Evolutionary conservation across 2,797 vertebrate genomes (phyloP).

Genomic region (Rhinophrynus dorsalis): DNA sequence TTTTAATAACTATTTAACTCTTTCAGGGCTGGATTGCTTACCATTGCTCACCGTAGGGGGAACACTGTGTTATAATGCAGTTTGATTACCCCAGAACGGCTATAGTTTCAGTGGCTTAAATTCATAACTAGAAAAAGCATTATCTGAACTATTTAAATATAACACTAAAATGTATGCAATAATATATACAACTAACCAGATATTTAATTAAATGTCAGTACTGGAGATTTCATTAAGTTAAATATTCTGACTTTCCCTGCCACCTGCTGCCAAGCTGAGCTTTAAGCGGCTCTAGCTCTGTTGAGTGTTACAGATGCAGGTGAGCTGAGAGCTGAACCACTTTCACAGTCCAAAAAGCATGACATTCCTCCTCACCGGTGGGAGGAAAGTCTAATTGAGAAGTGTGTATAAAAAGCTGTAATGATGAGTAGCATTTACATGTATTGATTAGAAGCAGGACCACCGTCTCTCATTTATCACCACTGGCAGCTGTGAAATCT

Average conservation of each 20-base stretch:
- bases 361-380: conserved; percentile 80
- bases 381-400: conserved; percentile 86
- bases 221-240: conserved; percentile 58
- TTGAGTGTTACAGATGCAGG: conserved; percentile 69
- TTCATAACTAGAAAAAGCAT: no score
- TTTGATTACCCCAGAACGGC: no score
- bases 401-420: conserved; percentile 75
- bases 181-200: conserved; percentile 44
- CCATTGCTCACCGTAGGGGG: no score
- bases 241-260: conserved; percentile 60
- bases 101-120: no score
- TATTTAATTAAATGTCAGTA: conserved; percentile 64
- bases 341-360: conserved; percentile 89
- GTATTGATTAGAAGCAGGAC: conserved; percentile 83
- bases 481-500: conserved; percentile 79
- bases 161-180: conserved; percentile 43
- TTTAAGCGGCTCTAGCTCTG: conserved; percentile 27
- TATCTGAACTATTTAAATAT: background rate
- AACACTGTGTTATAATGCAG: no score
- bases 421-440: conserved; percentile 87
- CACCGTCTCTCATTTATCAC: conserved; percentile 78
- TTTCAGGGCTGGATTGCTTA: no score
- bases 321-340: conserved; percentile 79
- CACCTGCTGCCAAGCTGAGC: conserved; percentile 70
- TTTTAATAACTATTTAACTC: no score